phyloP scores from a whole-genome alignment of 1,140 invertebrate genomes.

The Drosophila busckii region DNA sequence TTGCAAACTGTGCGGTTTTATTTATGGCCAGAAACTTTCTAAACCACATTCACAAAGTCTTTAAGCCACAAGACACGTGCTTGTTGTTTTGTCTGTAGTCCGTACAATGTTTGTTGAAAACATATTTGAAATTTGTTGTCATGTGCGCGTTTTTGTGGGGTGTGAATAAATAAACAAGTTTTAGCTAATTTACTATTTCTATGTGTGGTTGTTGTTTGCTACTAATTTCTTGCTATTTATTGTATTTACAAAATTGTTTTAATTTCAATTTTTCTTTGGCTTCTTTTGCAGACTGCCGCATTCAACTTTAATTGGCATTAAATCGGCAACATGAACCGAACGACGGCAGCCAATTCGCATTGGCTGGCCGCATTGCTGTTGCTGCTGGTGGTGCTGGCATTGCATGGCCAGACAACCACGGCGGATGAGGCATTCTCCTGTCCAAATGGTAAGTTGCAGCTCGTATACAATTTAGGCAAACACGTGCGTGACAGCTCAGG shows the following conservation, averaged over 20 bases:
- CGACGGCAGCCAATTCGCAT: slow-evolving; percentile 72
- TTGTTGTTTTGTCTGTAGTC: no score
- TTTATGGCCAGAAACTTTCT: slow-evolving; percentile 51
- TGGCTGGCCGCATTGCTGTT: slow-evolving; percentile 71
- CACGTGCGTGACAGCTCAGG: slow-evolving; percentile 47
- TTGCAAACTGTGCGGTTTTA: slow-evolving; percentile 30
- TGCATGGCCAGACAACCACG: slow-evolving; percentile 44
- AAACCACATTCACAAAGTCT: slow-evolving; percentile 56
- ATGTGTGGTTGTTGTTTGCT: slow-evolving; percentile 9
- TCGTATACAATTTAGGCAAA: slow-evolving; percentile 13
- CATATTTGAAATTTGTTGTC: slow-evolving; percentile 22
- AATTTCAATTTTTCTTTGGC: slow-evolving; percentile 2
- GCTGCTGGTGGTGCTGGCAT: slow-evolving; percentile 43
- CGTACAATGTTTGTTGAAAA: slow-evolving; percentile 19
- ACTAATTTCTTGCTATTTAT: slow-evolving; percentile 16
- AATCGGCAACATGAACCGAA: slow-evolving; percentile 62
- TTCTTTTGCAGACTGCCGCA: slow-evolving; percentile 16
- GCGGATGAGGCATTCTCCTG: slow-evolving; percentile 69
- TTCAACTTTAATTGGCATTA: slow-evolving; percentile 51
- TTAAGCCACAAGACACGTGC: slow-evolving; percentile 59
- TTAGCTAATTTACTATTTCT: slow-evolving; percentile 7
- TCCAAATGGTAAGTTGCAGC: slow-evolving; percentile 64
- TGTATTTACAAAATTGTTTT: slow-evolving; percentile 9
- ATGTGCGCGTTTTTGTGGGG: slow-evolving; percentile 27
- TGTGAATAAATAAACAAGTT: slow-evolving; percentile 57